Evolutionary conservation across 2,888 invertebrate species (phyloP), one percentile per base, ranked within the genome.

Genomic region (Dioctria rufipes): DNA sequence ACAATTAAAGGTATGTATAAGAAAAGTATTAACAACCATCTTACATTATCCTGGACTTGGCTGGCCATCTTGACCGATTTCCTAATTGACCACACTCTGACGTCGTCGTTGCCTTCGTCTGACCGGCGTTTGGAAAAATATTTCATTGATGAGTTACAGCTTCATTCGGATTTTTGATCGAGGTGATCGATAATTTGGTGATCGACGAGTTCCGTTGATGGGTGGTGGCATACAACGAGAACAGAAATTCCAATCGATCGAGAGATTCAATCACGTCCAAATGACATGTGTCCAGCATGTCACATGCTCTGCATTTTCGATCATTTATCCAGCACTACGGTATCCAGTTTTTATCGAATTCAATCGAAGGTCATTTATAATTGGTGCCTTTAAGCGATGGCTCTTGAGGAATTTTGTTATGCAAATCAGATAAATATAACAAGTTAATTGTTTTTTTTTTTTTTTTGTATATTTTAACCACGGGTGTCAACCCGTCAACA

Each of bases 261-360:
- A 77, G 43, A 79, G 67, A 79, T 79, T 79, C 78, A 78, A 66
- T 78, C 79, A 79, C 79, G 79, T 79, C 63, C 77, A 9, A 46
- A 46, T 63, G 77, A 77, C 77, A 77, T 77, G 77, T 77, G 77
- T 77, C 77, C 40, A 39, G 13, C 63, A 61, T 42, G 63, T 77
- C 77, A 63, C 77, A 77, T 77, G 51, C 51, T 25, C 77, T 37
- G 77, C 43, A 77, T 77, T 77, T 46, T 46, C 77, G 63, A 77
- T 77, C 77, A 63, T 77, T 46, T 37, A 49, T 46, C 43, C 63
- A 49, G 46, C 60, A 60, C 40, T 13, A 42, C 42, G n/a, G 43
- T 51, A 75, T 63, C 63, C 63, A 63, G 39, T 63, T 61, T 77
- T 77, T 77, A 63, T 63, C 77, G 77, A 61, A 63, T 37, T 58